Evolutionary conservation across 2,113 vertebrate species (phyloP), one percentile per base, ranked within the genome.

Genomic region (Equus przewalskii): DNA sequence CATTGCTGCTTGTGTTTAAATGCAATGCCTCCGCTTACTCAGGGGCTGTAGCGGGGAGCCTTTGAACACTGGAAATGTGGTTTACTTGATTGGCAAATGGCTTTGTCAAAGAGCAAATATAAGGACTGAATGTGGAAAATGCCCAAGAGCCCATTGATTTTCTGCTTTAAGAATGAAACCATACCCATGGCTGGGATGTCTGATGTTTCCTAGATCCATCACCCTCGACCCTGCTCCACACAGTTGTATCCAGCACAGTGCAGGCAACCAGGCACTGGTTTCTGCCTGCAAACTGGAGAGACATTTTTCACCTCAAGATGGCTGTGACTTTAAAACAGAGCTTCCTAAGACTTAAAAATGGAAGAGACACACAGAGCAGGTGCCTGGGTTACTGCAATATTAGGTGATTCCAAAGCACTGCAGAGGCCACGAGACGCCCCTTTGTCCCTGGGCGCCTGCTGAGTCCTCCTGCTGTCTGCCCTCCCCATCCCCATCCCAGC

Each of bases 331-430:
- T 51, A 81, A 58, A 36, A 41, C 26, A 69, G 19, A 19, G 21
- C 26, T 73, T n/a, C 41, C 5, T 49, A 91, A 58, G 46, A 19
- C 19, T 51, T 30, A 1, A 65, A 49, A n/a, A 10, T n/a, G 24
- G 15, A 79, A 67, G 49, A 67, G 1, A 70, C 22, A 36, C 56
- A 21, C 46, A 30, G 10, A 88, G 15, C 13, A 19, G 7, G 0
- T 26, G 15, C 9, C 5, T 12, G 1, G n/a, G 58, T 65, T 0
- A 1, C 4, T 36, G 11, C 5, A 4, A 3, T 28, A 14, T 28
- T 18, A 22, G 1, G 3, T 4, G 19, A 11, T 46, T 6, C 18
- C 14, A 18, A 60, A 30, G 30, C 16, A 1, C 58, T 49, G 16
- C 5, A 9, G 78, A 9, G 28, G 26, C 15, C 51, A 44, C 28